Evolutionary conservation across 2,797 vertebrate species (phyloP).

Genomic region (Gymnodraco acuticeps): DNA sequence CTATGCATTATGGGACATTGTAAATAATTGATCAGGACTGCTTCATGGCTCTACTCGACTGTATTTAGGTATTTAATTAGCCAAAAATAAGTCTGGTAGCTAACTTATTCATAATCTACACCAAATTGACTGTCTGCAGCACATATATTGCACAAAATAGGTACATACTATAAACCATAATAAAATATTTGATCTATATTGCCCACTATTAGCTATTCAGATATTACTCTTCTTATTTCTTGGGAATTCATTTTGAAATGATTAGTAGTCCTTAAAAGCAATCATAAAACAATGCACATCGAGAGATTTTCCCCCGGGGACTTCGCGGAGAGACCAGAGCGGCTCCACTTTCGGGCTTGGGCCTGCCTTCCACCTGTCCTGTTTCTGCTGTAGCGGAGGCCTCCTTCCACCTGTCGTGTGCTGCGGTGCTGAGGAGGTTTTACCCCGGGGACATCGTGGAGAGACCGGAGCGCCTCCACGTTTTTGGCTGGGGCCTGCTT

Average conservation of each 20-base stretch:
- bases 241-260: not conserved
- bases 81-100: not conserved
- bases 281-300: constrained; percentile 2
- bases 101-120: not conserved
- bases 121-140: not conserved
- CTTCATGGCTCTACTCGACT: not conserved
- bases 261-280: not conserved
- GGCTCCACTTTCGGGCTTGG: too few species aligned
- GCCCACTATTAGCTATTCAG: not conserved
- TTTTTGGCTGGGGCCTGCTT: too few species aligned
- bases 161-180: too few species aligned
- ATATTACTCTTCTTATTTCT: not conserved
- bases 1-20: not conserved
- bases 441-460: too few species aligned
- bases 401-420: too few species aligned
- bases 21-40: not conserved
- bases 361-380: too few species aligned
- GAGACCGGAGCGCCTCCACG: too few species aligned
- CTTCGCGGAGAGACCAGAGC: too few species aligned
- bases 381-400: too few species aligned
- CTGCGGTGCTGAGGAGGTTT: too few species aligned
- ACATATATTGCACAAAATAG: not conserved
- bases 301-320: too few species aligned
- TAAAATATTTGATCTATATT: too few species aligned
- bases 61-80: not conserved